phyloP scores from a whole-genome alignment of 2,888 invertebrate genomes.

The Oxycera nigricornis region DNA sequence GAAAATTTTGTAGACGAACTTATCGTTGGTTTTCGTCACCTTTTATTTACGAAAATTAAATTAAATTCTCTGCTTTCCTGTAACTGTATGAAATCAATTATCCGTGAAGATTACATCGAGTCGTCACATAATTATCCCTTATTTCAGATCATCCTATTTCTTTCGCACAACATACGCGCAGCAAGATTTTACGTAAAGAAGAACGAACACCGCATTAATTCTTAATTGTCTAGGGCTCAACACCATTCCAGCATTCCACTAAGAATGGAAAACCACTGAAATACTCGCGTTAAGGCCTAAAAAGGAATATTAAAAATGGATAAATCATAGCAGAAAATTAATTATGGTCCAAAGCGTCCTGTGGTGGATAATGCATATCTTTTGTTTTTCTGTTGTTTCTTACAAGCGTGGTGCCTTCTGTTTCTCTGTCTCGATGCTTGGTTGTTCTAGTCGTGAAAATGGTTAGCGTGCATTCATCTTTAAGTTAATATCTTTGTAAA shows the following conservation, averaged over 20 bases:
- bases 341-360: constrained; percentile 15
- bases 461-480: not conserved
- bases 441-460: not conserved
- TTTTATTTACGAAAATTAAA: too few relatives aligned
- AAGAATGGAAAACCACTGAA: not conserved
- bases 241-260: not conserved
- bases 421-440: not conserved
- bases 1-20: too few relatives aligned
- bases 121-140: too few relatives aligned
- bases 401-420: not conserved
- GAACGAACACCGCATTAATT: too few relatives aligned
- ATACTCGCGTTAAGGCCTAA: not conserved
- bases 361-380: not conserved
- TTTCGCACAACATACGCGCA: too few relatives aligned
- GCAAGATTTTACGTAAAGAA: too few relatives aligned
- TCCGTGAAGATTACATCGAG: too few relatives aligned
- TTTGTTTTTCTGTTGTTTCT: not conserved
- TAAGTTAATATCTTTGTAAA: constrained; percentile 32
- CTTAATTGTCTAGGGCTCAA: not conserved
- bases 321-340: constrained; percentile 36
- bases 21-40: too few relatives aligned
- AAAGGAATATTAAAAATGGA: constrained; percentile 34
- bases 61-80: too few relatives aligned
- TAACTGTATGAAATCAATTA: too few relatives aligned
- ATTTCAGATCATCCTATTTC: too few relatives aligned